Evolutionary conservation across 2,113 vertebrate species (phyloP).

Genomic region (Pachyramphus minor): DNA sequence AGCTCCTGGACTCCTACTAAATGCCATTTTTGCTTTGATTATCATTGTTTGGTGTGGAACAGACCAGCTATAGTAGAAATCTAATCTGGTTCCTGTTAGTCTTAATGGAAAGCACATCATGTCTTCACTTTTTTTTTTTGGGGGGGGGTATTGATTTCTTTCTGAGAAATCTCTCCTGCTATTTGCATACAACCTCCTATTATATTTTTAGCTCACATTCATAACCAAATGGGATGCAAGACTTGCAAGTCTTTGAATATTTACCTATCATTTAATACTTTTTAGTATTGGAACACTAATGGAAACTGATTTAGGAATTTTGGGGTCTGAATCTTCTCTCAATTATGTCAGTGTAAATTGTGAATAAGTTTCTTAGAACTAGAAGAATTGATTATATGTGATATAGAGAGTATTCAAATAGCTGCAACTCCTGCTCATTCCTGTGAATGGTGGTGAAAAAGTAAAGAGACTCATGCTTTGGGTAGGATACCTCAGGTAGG

Average conservation of each 20-base stretch:
- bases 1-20: slow-evolving; percentile 28
- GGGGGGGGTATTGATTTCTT: not conserved
- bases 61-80: not conserved
- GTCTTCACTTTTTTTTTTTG: not conserved
- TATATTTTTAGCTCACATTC: not conserved
- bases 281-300: not conserved
- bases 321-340: not conserved
- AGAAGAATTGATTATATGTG: not conserved
- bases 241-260: not conserved
- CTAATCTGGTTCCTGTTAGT: not conserved
- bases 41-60: not conserved
- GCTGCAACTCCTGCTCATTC: not conserved
- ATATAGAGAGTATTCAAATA: not conserved
- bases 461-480: not conserved
- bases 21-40: slow-evolving; percentile 12
- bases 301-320: not conserved
- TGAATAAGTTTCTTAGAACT: not conserved
- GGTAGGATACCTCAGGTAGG: fast-evolving
- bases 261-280: not conserved
- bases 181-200: not conserved
- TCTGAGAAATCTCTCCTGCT: not conserved
- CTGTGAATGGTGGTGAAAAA: not conserved
- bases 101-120: not conserved
- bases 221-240: not conserved
- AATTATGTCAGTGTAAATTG: not conserved